Base-by-base conservation (phyloP, 2,113 vertebrate species). In the Chlamydotis undulata region DNA sequence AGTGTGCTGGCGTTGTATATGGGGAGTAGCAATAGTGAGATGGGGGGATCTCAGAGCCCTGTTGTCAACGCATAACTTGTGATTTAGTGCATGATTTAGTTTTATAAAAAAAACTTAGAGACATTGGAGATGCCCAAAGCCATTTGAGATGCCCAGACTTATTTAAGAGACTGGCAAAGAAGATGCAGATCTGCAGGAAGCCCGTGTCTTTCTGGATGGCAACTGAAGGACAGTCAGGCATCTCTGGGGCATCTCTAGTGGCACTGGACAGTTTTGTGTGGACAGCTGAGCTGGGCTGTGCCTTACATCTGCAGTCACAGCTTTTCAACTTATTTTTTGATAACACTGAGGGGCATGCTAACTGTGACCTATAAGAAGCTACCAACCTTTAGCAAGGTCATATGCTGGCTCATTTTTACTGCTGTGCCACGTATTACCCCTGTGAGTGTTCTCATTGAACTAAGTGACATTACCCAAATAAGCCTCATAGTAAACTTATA, bases 151-250 rank as follows among this genome's bases (percentile, higher is more conserved):
- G 59, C 35, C 78, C 31, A 80, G 45, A 78, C 11, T 29, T 55
- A 21, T 93, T 69, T 74, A 77, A 50, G 17, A 88, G 24, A 43
- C 24, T 92, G 60, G 8, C 52, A 93, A 68, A 81, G 56, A 92
- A 87, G 76, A 50, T 59, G 60, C 16, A 28, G 71, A 39, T 83
- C 71, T 89, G 50, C 71, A 88, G 55, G 71, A 95, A 95, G 39
- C 4, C 10, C 4, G 1, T 69, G 50, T 45, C 33, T 90, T 85
- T 70, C 77, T 78, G 87, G 19, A 47, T 31, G 73, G 50, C 60
- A 67, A n/a, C 49, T 89, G 84, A 74, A 78, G 95, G 86, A 73
- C 89, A 41, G 3, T 57, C 41, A 74, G 31, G 22, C n/a, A 35
- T 63, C 89, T 83, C 28, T 39, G 63, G 80, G 68, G 8, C 71